Base-by-base conservation (phyloP, 2,797 vertebrate species). In the Platyrinchus mystaceus region DNA sequence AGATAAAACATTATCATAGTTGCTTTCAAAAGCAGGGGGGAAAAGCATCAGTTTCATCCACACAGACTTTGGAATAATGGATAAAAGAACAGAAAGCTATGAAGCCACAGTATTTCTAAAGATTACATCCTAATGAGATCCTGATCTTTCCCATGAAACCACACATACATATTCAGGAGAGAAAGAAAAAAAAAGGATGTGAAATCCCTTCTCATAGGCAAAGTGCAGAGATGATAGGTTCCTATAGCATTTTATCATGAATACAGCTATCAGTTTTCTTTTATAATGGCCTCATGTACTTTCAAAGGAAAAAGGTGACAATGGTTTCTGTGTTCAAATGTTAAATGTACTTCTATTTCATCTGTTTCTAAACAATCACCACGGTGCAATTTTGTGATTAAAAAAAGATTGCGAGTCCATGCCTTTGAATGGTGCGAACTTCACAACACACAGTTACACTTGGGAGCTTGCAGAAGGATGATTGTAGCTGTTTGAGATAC, bases 221-320 rank as follows among this genome's bases (percentile, higher is more conserved):
- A 92, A 92, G 44, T 52, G 24, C 49, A 52, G 76, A 86, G 73
- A 81, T 78, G 79, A 93, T 79, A 91, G 69, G 43, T 94, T 94
- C 76, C 73, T 77, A 47, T 14, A 93, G 82, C 79, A 81, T 79
- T 86, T 87, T 41, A 84, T 55, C 83, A 75, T 46, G 18, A 91
- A 60, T 24, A 49, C 24, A 60, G 89, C 41, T 87, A 89, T 93
- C 46, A 2, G 21, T 44, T 95, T 93, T 69, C 90, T 67, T 88
- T 69, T 37, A 81, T 21, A 93, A 82, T 22, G 47, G 67, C 62
- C 52, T 82, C 44, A 36, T 2, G 0, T 17, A 79, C 13, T 74
- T 91, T 90, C 74, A 91, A 96, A 95, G 83, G 58, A 34, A 66
- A 82, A 84, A 87, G 28, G 23, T 63, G 53, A 93, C 88, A 96